Conservation (phyloP, 2,113 vertebrate species). For the Scytalopus superciliaris region DNA sequence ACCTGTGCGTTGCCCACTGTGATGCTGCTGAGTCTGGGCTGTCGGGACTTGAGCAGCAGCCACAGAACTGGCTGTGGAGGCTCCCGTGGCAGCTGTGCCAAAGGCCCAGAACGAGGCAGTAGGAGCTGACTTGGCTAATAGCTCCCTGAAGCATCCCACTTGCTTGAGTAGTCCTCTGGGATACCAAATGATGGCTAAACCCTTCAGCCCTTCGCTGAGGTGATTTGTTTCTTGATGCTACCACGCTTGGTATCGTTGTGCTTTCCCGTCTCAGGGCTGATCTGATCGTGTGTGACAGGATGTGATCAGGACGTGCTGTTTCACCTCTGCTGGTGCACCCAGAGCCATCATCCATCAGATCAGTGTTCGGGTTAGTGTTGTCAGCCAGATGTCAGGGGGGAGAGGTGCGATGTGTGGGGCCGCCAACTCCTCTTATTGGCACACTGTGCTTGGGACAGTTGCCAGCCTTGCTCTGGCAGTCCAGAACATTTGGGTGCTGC, state of each 20-base stretch:
- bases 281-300: background rate
- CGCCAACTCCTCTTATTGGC: background rate
- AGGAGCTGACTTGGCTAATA: background rate
- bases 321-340: background rate
- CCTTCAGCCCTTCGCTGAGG: background rate
- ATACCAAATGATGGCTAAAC: background rate
- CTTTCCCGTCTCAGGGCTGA: background rate
- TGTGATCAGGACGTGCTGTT: background rate
- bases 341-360: background rate
- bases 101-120: background rate
- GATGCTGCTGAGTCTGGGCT: rapidly evolving
- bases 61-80: rapidly evolving
- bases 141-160: background rate
- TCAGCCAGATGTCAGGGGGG: background rate
- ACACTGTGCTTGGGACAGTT: background rate
- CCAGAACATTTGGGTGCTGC: background rate
- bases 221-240: background rate
- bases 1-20: rapidly evolving
- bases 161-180: background rate
- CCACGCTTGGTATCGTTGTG: rapidly evolving
- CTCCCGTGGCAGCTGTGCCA: rapidly evolving
- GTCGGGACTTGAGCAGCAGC: background rate
- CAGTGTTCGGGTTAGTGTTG: rapidly evolving
- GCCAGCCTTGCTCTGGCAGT: background rate
- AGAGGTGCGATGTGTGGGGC: background rate